A percentile compares a stretch with the other conserved stretches of the same genome.
Evolutionary conservation across 1,140 invertebrate species (phyloP).

Genomic region (Drosophila punjabiensis): DNA sequence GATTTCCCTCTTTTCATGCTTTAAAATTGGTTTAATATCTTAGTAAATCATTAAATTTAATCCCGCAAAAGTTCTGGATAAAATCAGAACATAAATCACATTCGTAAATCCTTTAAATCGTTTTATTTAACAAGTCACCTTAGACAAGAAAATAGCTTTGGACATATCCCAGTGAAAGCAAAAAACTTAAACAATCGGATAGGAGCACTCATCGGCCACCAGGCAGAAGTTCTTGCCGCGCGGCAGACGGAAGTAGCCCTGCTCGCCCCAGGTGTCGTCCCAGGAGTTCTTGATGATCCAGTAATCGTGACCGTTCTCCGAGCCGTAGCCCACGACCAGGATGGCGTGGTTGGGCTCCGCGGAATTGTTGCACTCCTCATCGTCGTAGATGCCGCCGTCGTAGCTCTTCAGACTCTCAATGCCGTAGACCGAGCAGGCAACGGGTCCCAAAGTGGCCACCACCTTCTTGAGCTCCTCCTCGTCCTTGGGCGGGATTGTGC

Average conservation of each 20-base stretch:
- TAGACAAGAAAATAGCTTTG: not conserved
- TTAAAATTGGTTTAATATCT: too few relatives aligned
- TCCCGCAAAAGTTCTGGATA: too few relatives aligned
- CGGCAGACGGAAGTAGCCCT: constrained; percentile 90
- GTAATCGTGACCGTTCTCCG: constrained; percentile 88
- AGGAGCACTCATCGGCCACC: constrained; percentile 85
- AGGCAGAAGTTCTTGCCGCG: constrained; percentile 89
- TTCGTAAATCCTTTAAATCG: too few relatives aligned
- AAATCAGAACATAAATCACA: too few relatives aligned
- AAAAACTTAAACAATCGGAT: constrained; percentile 67
- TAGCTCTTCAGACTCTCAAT: constrained; percentile 93
- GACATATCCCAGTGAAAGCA: not conserved
- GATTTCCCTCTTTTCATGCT: too few relatives aligned
- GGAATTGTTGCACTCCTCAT: constrained; percentile 85
- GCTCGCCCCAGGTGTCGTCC: constrained; percentile 89
- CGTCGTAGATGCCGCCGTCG: constrained; percentile 88
- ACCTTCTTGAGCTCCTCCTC: constrained; percentile 91
- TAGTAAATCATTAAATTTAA: too few relatives aligned
- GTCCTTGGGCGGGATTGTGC: constrained; percentile 88
- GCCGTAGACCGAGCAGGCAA: constrained; percentile 92
- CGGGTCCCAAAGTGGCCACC: constrained; percentile 92
- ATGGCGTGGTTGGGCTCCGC: constrained; percentile 87
- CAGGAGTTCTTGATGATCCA: constrained; percentile 95
- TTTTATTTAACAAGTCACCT: not conserved
- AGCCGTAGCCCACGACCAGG: constrained; percentile 88